A percentile compares a stretch with the other conserved stretches of the same genome.
Evolutionary conservation across 2,888 invertebrate species (phyloP).

Genomic region (Hedychridium roseum): DNA sequence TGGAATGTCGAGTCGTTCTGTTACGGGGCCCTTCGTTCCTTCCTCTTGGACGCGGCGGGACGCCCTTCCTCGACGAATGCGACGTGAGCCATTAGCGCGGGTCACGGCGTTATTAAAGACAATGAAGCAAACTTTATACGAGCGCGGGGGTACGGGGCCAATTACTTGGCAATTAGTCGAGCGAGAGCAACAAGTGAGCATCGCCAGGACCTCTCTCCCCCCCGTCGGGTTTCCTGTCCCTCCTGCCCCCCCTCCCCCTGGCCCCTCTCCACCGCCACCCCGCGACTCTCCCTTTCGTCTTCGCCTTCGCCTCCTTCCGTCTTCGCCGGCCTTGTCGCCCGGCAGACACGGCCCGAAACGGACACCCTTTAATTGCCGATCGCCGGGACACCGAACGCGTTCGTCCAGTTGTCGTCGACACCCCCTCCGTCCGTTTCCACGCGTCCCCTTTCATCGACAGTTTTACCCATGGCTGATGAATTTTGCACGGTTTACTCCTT

Average conservation of each 20-base stretch:
- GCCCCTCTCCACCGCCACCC: constrained; percentile 9
- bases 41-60: constrained; percentile 21
- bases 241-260: constrained; percentile 16
- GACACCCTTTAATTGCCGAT: no score
- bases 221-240: constrained; percentile 34
- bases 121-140: constrained; percentile 63
- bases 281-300: constrained; percentile 6
- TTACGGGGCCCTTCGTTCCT: constrained; percentile 24
- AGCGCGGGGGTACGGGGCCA: constrained; percentile 55
- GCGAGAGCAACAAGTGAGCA: constrained; percentile 61
- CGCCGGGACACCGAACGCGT: no score
- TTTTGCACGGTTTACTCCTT: no score
- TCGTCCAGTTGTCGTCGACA: no score
- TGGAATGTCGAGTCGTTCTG: no score
- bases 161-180: constrained; percentile 64
- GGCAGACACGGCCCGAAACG: no score
- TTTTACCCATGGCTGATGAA: no score
- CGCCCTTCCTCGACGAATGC: constrained; percentile 40
- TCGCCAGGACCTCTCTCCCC: constrained; percentile 49
- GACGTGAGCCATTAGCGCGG: constrained; percentile 58
- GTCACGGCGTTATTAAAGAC: constrained; percentile 63
- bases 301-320: constrained; percentile 28
- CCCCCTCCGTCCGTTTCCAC: no score
- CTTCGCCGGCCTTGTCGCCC: no score
- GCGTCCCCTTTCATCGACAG: no score